phyloP scores from a whole-genome alignment of 2,113 vertebrate species.

The Nyctereutes procyonoides region DNA sequence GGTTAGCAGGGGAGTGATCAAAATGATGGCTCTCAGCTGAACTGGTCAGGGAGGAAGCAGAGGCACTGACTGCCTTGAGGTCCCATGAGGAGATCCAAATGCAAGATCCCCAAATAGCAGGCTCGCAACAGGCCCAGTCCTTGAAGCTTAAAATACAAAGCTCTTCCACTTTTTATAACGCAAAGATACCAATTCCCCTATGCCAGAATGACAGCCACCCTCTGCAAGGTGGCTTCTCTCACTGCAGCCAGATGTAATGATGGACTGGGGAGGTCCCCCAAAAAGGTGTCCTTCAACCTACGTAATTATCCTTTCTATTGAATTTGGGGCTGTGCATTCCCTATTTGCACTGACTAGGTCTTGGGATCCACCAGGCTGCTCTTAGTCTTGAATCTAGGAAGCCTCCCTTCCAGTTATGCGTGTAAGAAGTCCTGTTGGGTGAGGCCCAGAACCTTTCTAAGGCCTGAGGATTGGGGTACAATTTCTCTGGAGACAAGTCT shows the following conservation, averaged over 20 bases:
- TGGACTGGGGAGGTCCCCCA: fast-evolving
- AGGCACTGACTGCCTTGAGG: fast-evolving
- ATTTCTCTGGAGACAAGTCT: background rate
- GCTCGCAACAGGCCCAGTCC: background rate
- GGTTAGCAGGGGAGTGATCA: background rate
- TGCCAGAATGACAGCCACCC: background rate
- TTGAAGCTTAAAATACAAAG: background rate
- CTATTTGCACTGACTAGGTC: background rate
- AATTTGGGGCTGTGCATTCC: background rate
- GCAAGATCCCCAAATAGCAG: background rate
- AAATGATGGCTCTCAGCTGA: background rate
- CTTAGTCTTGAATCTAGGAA: background rate
- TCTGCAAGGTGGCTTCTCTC: background rate
- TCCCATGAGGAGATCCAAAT: background rate
- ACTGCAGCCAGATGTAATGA: background rate
- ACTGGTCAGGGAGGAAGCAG: background rate
- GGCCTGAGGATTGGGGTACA: background rate
- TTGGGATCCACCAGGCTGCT: background rate
- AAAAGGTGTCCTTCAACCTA: background rate
- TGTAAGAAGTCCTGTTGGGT: background rate
- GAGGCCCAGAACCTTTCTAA: background rate
- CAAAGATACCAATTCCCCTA: background rate
- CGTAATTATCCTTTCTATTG: background rate
- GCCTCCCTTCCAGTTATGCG: background rate
- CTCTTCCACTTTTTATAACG: background rate